phyloP scores from a whole-genome alignment of 1,140 invertebrate genomes.

The Drosophila orosa region DNA sequence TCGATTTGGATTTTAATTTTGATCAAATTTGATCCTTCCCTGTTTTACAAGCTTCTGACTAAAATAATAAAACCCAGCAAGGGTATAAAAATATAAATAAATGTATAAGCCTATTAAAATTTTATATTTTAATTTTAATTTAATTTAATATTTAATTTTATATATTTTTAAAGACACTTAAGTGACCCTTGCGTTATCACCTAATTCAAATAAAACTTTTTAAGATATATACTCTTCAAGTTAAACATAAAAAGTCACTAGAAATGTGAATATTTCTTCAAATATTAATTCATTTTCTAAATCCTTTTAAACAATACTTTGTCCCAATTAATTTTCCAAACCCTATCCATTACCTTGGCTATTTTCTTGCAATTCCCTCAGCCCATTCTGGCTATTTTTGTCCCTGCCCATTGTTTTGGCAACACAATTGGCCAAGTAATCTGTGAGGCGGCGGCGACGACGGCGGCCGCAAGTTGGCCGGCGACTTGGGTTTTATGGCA shows the following conservation, averaged over 20 bases:
- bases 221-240: not conserved
- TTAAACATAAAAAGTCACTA: not conserved
- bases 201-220: not conserved
- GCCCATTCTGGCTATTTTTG: conserved; percentile 6
- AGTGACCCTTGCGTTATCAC: too few relatives aligned
- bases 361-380: not conserved
- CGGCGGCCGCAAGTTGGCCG: conserved; percentile 29
- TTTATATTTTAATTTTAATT: too few relatives aligned
- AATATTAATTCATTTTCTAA: not conserved
- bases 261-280: not conserved
- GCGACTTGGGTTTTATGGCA: conserved; percentile 63
- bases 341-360: not conserved
- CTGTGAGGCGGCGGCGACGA: conserved; percentile 16
- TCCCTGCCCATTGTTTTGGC: conserved; percentile 6
- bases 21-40: too few relatives aligned
- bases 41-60: too few relatives aligned
- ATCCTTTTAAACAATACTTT: not conserved
- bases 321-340: not conserved
- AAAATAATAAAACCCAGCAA: too few relatives aligned
- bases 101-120: too few relatives aligned
- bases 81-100: too few relatives aligned
- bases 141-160: too few relatives aligned
- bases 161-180: too few relatives aligned
- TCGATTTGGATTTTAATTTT: too few relatives aligned
- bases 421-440: conserved; percentile 16